phyloP scores from a whole-genome alignment of 2,113 vertebrate genomes.

The Pionites leucogaster region DNA sequence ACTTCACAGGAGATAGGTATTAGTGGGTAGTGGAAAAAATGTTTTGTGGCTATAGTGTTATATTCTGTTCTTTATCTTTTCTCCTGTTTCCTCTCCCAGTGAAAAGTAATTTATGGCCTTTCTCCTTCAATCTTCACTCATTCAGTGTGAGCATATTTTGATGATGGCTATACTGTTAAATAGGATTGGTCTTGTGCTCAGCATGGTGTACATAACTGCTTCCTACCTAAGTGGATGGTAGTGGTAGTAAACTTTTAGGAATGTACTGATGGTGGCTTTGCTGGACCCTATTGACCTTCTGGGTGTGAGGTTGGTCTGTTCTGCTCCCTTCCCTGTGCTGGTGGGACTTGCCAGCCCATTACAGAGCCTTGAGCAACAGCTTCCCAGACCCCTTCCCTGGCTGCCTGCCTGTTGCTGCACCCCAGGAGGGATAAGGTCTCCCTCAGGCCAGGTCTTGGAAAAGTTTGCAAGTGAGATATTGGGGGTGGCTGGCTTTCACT shows the following conservation, averaged over 20 bases:
- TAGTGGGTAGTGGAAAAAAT: not conserved
- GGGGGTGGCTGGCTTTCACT: not conserved
- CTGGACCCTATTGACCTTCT: not conserved
- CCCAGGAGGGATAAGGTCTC: fast-evolving
- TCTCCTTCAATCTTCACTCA: not conserved
- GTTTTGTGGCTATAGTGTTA: not conserved
- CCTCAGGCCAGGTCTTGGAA: not conserved
- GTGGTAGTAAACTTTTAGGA: not conserved
- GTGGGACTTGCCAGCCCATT: not conserved
- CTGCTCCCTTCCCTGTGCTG: not conserved
- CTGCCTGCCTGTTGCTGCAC: not conserved
- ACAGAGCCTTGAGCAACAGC: not conserved
- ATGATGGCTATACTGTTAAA: not conserved
- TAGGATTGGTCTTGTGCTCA: not conserved
- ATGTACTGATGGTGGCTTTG: not conserved
- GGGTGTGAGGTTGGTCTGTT: not conserved
- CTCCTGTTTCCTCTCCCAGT: not conserved
- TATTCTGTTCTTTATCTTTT: not conserved
- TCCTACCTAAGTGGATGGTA: not conserved
- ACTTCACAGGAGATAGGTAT: not conserved
- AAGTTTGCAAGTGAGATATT: not conserved
- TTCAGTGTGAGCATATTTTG: not conserved
- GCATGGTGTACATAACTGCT: not conserved
- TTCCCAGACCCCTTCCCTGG: not conserved
- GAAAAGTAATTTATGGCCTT: not conserved